Evolutionary conservation across 2,888 invertebrate species (phyloP), one percentile per base, ranked within the genome.

Genomic region (Orthosia cruda): DNA sequence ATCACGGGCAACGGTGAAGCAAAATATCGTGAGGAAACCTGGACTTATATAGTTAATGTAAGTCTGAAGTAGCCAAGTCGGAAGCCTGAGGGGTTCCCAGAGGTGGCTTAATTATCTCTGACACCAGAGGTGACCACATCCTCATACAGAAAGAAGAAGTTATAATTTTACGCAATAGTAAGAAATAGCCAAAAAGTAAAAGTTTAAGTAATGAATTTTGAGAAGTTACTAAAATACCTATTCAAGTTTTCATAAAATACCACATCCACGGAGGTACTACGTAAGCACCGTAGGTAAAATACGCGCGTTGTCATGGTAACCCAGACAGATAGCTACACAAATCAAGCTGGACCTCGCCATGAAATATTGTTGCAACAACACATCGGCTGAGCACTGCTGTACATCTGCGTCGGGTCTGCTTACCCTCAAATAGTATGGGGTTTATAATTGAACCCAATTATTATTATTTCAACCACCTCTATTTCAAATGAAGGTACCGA

Each of bases 291-390:
- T 9, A 9, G 5, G 32, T 71, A 65, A 71, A 80, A 84, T 75
- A 80, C 68, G 55, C 55, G 20, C 67, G 57, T 65, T 74, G 74
- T 67, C 84, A 81, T 74, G 63, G 80, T 4, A 58, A 62, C 67
- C 58, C 49, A 69, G 62, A 80, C 52, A 69, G 67, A 75, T 75
- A 68, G 71, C 50, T 55, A 49, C 65, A 80, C 84, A 81, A 75
- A 71, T 81, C 75, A 66, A 55, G 11, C 50, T 26, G 57, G 20
- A 23, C 45, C 13, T 63, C 59, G 62, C 81, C 76, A 62, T 76
- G 81, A 82, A 26, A 71, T 84, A 82, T 80, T 23, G 55, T 52
- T 61, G 71, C 64, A 59, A 50, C 79, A 65, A 63, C 71, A 84
- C 75, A 80, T 80, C 20, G 64, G 52, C 61, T 66, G 1, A 61